Base-by-base conservation (phyloP, 2,113 vertebrate genomes). In the Gorsachius goisagi region DNA sequence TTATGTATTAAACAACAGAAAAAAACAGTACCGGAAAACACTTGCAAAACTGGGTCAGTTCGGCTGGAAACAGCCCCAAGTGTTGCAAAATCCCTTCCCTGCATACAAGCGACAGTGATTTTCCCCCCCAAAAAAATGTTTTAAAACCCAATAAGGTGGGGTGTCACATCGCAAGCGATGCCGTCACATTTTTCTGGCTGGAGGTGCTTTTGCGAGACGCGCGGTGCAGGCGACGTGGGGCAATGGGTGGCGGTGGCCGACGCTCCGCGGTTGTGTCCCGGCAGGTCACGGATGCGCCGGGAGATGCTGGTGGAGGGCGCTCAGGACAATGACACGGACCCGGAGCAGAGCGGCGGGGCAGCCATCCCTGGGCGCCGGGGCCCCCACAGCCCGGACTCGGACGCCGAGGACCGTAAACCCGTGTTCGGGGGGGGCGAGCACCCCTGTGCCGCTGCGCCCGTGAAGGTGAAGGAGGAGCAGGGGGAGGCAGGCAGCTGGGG, bases 221-320 rank as follows among this genome's bases (percentile, higher is more conserved):
- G 4, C 2, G 4, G 33, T 63, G 56, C 27, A 64, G 3, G 0
- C 0, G 4, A 8, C 49, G 1, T 0, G 6, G n/a, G 50, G 32
- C 12, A 3, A 1, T 2, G 49, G 5, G 13, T 18, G 69, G 18
- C 9, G 14, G 7, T 27, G 24, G 2, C 59, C 2, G 5, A 53
- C 30, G 2, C 24, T 79, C n/a, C 0, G 0, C 0, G 5, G 78
- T 91, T 93, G 86, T 91, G 59, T 90, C 89, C 91, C 0, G 64
- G n/a, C 98, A 99, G 99, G 98, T 99, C 99, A 44, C 98, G 99
- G 88, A 99, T 99, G 99, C 98, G 99, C 63, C 98, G 99, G 35
- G 99, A 99, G 97, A 99, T 99, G 95, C 98, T 99, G 90, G 98
- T 99, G 98, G 99, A 99, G 87, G 99, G 99, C 15, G 76, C 98